phyloP scores from a whole-genome alignment of 2,113 vertebrate species.

The Ageneiosus marmoratus region DNA sequence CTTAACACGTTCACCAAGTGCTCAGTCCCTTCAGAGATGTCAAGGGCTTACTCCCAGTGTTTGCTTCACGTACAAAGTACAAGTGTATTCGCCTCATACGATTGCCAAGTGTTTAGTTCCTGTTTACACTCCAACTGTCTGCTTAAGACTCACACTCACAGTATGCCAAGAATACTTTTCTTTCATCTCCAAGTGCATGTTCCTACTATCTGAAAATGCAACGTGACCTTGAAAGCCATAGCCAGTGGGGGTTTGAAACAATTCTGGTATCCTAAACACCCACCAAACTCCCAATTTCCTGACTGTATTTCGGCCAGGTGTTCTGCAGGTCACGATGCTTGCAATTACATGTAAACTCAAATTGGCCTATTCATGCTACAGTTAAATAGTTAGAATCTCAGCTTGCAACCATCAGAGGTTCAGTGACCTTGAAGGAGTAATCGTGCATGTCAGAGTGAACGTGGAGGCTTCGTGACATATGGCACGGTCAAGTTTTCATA shows the following conservation, averaged over 20 bases:
- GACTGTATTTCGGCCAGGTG: constrained; percentile 25
- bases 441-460: constrained; percentile 46
- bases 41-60: constrained; percentile 10
- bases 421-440: constrained; percentile 38
- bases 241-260: constrained; percentile 1
- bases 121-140: constrained; percentile 12
- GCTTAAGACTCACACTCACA: background rate
- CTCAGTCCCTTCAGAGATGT: background rate
- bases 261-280: background rate
- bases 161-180: constrained; percentile 14
- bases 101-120: constrained; percentile 17
- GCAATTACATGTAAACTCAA: constrained; percentile 35
- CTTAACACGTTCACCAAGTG: constrained; percentile 11
- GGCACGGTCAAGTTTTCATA: constrained; percentile 30
- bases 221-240: constrained; percentile 5
- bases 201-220: background rate
- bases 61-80: constrained; percentile 11
- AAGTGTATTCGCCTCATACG: constrained; percentile 5
- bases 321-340: constrained; percentile 29
- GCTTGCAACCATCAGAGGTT: constrained; percentile 33
- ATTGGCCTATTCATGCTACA: constrained; percentile 14
- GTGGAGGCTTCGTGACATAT: constrained; percentile 32
- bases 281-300: background rate
- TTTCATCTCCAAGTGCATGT: constrained; percentile 11
- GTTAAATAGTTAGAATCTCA: constrained; percentile 50